Percentiles rank a stretch among this genome's conserved stretches.
phyloP scores from a whole-genome alignment of 2,888 invertebrate species.

The Limnephilus auricula region DNA sequence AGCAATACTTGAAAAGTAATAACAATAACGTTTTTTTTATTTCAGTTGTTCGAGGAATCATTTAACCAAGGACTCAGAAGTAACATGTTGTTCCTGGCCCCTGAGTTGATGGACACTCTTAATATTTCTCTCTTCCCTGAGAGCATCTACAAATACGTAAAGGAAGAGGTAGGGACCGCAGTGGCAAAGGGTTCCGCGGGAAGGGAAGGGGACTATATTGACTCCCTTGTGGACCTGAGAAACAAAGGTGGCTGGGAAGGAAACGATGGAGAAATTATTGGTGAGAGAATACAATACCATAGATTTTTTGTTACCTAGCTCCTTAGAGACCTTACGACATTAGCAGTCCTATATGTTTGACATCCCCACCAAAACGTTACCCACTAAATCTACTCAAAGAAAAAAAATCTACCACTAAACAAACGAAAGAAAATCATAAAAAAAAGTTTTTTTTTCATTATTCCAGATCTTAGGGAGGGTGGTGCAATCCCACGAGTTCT shows the following conservation, averaged over 20 bases:
- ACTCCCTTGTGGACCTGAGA: conserved; percentile 67
- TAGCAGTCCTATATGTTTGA: too few species aligned
- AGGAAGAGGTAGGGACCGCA: conserved; percentile 61
- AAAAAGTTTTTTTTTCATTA: too few species aligned
- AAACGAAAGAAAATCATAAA: too few species aligned
- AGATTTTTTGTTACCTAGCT: too few species aligned
- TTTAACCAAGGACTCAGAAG: conserved; percentile 36
- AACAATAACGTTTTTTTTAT: not conserved
- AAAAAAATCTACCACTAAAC: too few species aligned
- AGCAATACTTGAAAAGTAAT: not conserved
- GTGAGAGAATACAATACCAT: not conserved
- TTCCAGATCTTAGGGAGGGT: too few species aligned
- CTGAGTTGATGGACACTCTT: conserved; percentile 47
- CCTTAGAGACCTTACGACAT: too few species aligned
- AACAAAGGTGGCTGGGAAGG: conserved; percentile 63
- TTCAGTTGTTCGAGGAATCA: conserved; percentile 48
- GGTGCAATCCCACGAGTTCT: too few species aligned
- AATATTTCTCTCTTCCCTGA: conserved; percentile 55
- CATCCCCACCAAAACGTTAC: too few species aligned
- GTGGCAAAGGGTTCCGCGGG: conserved; percentile 63
- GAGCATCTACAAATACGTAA: conserved; percentile 64
- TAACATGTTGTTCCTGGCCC: conserved; percentile 55
- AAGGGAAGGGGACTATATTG: conserved; percentile 67
- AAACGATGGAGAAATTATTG: conserved; percentile 60
- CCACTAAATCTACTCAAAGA: too few species aligned